Base-by-base conservation (phyloP, 2,113 vertebrate species). In the Ophiodon elongatus region DNA sequence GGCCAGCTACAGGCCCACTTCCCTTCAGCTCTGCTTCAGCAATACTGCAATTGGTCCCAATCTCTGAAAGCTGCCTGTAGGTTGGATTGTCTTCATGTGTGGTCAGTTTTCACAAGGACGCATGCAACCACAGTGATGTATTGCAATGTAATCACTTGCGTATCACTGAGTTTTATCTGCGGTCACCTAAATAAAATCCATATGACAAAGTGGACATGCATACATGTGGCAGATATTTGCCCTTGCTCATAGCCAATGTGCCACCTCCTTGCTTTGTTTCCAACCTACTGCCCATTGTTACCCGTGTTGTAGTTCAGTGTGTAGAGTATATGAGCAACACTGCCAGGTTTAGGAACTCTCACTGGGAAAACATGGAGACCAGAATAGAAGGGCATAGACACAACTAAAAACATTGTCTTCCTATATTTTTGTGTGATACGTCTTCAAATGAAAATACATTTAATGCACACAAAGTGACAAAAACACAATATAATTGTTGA, bases 21-120 rank as follows among this genome's bases (percentile, higher is more conserved):
- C 82, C 65, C 76, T 79, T 83, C 50, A 75, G 78, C 74, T 80
- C 75, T 73, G 69, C 83, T 86, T 66, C 83, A 82, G 43, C 15
- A 14, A 67, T 59, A 25, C 39, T 69, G 66, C 71, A 64, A 66
- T 87, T 74, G 62, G 64, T 84, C 80, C 59, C 76, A 60, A 69
- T 71, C 60, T 45, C 68, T 59, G 60, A 76, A 82, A 76, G 80
- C 59, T 66, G 75, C 85, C 79, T 52, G 8, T 72, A 78, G 80
- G 67, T 85, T 68, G 37, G 78, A 85, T 85, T 81, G 74, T 76
- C 31, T 80, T 52, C 19, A 69, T 84, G 56, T 68, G 43, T 75
- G 19, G 21, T 69, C 25, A 37, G 41, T 70, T 65, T 80, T 82
- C 68, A 74, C 88, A 84, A 84, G 83, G 77, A 89, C 82, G 68